Evolutionary conservation across 2,797 vertebrate species (phyloP).

Genomic region (Furcifer pardalis): DNA sequence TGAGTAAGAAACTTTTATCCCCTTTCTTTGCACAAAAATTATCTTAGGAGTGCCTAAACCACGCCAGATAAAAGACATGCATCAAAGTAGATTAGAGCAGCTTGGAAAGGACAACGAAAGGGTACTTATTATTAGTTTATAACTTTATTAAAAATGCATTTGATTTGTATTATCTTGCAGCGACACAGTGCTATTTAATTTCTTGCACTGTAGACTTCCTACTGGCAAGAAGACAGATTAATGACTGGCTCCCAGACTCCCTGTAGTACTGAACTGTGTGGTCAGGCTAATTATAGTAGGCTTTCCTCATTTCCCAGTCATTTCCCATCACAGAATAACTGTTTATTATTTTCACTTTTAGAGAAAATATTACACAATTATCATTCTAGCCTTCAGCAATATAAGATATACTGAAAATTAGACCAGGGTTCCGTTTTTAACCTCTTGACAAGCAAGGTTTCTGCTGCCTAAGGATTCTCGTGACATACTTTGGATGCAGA

Average conservation of each 20-base stretch:
- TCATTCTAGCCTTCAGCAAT: background rate
- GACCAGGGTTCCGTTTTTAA: background rate
- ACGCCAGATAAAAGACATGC: slow-evolving; percentile 22
- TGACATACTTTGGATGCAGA: background rate
- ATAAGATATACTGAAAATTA: background rate
- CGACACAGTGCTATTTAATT: slow-evolving; percentile 27
- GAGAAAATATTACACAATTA: background rate
- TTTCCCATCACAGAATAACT: background rate
- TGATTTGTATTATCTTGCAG: slow-evolving; percentile 35
- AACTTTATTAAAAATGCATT: slow-evolving; percentile 46
- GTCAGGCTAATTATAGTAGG: slow-evolving; percentile 15
- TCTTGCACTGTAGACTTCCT: slow-evolving; percentile 15
- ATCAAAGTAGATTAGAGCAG: slow-evolving; percentile 26
- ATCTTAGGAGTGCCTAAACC: background rate
- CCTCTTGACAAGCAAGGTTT: background rate
- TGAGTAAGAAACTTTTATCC: background rate
- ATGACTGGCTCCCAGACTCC: slow-evolving; percentile 22
- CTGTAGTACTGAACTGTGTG: slow-evolving; percentile 6
- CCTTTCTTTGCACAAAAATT: slow-evolving; percentile 7
- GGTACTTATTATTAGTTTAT: slow-evolving; percentile 44
- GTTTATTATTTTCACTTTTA: background rate
- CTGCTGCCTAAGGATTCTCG: background rate
- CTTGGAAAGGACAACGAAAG: background rate
- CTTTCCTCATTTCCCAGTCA: slow-evolving; percentile 19
- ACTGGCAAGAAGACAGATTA: slow-evolving; percentile 22